Percentiles rank a stretch among this genome's conserved stretches.
These are phyloP conservation scores for Bostrychus sinensis DNA, from an alignment of 2,113 vertebrate species.

Conservation along the genomic window DNA sequence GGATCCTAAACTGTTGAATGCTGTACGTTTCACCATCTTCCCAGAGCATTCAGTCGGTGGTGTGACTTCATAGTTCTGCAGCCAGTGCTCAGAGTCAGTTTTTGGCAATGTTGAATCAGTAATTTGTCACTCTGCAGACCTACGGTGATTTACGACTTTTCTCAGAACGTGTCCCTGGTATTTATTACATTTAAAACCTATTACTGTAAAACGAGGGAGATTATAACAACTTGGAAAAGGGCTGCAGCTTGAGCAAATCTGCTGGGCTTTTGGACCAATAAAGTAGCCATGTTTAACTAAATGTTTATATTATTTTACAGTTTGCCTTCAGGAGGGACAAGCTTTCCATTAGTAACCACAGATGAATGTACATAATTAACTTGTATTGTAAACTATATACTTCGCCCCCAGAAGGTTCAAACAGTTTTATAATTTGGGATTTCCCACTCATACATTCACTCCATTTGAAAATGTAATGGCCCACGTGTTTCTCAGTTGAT, in stretches of 20 bases:
- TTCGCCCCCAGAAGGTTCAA: conserved; percentile 47
- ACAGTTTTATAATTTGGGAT: conserved; percentile 42
- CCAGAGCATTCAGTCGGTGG: conserved; percentile 29
- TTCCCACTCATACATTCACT: conserved; percentile 8
- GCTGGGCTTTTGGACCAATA: conserved; percentile 58
- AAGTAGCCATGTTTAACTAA: conserved; percentile 67
- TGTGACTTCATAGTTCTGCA: conserved; percentile 17
- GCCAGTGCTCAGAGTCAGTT: conserved; percentile 42
- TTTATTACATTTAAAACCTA: conserved; percentile 67
- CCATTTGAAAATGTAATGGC: conserved; percentile 2
- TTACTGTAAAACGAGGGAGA: conserved; percentile 66
- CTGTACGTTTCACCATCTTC: neutral
- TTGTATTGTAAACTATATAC: conserved; percentile 54
- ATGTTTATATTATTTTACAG: conserved; percentile 74
- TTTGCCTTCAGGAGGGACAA: conserved; percentile 63
- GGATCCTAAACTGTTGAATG: too few relatives aligned
- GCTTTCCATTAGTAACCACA: conserved; percentile 63
- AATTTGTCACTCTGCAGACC: conserved; percentile 68
- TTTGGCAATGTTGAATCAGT: conserved; percentile 59
- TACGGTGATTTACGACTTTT: conserved; percentile 67
- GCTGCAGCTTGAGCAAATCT: conserved; percentile 56
- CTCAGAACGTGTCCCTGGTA: conserved; percentile 59
- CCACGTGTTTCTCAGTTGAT: conserved; percentile 3
- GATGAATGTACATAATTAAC: conserved; percentile 70
- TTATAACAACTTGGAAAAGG: conserved; percentile 70